phyloP scores from a whole-genome alignment of 2,888 invertebrate species.

The Troglohyphantes excavatus region DNA sequence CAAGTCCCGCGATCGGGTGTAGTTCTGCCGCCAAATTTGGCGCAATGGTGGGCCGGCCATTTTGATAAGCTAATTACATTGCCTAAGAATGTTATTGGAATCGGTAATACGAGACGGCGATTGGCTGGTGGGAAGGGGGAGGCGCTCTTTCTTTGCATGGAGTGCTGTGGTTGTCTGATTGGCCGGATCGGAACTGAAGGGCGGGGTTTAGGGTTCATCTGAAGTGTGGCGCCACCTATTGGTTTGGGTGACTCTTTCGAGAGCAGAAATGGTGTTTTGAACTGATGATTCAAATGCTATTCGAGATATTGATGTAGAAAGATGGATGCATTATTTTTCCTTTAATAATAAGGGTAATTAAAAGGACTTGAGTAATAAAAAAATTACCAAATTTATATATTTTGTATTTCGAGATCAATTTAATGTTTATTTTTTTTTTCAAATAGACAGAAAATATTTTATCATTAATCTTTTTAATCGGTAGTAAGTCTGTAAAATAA shows the following conservation, averaged over 20 bases:
- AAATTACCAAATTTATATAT: too few relatives aligned
- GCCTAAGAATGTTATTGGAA: slow-evolving; percentile 78
- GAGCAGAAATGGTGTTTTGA: not conserved
- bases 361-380: too few relatives aligned
- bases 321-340: too few relatives aligned
- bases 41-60: slow-evolving; percentile 77
- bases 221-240: slow-evolving; percentile 68
- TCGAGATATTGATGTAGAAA: too few relatives aligned
- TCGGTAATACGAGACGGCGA: slow-evolving; percentile 70
- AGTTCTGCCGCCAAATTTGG: slow-evolving; percentile 77
- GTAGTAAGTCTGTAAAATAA: too few relatives aligned
- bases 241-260: not conserved
- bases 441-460: too few relatives aligned
- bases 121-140: slow-evolving; percentile 59
- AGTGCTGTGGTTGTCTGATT: slow-evolving; percentile 7
- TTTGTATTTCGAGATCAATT: too few relatives aligned
- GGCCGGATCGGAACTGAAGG: not conserved
- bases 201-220: slow-evolving; percentile 34
- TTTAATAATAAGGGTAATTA: too few relatives aligned
- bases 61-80: slow-evolving; percentile 79
- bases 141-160: slow-evolving; percentile 23
- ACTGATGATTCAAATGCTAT: too few relatives aligned
- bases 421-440: too few relatives aligned
- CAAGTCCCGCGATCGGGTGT: slow-evolving; percentile 40
- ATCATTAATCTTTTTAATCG: too few relatives aligned